Evolutionary conservation across 2,113 vertebrate species (phyloP).

Genomic region (Megaceryle maxima): DNA sequence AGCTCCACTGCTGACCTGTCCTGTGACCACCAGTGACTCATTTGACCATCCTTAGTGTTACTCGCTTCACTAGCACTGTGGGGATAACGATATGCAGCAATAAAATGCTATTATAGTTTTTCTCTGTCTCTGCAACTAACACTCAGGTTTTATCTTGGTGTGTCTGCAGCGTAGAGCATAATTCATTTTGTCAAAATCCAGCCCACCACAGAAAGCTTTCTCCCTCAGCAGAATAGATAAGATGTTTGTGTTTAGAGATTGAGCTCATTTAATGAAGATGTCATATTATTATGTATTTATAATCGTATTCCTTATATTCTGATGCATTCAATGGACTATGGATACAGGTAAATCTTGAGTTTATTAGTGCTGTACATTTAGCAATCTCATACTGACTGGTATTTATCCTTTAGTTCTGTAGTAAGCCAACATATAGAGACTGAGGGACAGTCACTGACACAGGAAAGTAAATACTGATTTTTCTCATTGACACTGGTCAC

Average conservation of each 20-base stretch:
- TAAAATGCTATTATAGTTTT: neutral
- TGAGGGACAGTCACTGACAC: neutral
- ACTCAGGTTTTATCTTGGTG: neutral
- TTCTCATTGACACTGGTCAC: neutral
- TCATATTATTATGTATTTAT: neutral
- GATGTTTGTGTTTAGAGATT: neutral
- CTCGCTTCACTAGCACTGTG: fast-evolving
- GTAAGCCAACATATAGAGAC: neutral
- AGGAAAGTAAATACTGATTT: neutral
- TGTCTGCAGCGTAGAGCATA: neutral
- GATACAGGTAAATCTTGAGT: neutral
- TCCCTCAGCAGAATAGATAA: neutral
- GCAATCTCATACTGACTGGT: neutral
- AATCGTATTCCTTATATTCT: neutral
- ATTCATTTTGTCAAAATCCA: neutral
- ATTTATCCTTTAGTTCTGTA: neutral
- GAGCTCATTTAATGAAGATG: neutral
- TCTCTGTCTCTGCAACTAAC: neutral
- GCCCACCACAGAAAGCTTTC: fast-evolving
- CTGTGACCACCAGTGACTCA: neutral
- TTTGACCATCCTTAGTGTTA: fast-evolving
- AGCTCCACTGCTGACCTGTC: neutral
- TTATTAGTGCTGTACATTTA: neutral
- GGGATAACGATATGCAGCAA: fast-evolving
- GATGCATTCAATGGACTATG: neutral